Conservation (phyloP, 1,140 invertebrate species). For the Batillaria attramentaria region DNA sequence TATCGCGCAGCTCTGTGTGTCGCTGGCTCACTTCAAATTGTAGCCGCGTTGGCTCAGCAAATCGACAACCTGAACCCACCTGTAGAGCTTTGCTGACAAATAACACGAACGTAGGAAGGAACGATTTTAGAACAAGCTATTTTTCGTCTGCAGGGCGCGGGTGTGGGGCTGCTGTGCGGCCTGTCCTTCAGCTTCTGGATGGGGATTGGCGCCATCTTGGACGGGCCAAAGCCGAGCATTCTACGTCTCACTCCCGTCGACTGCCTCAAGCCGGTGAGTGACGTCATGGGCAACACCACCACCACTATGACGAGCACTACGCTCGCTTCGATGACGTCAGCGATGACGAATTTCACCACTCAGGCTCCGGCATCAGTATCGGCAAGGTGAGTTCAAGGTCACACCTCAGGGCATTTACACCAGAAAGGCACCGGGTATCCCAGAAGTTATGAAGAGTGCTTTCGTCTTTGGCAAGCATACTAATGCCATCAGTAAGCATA, state of each 20-base stretch:
- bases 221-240: conserved; percentile 31
- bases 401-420: too few relatives aligned
- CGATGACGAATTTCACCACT: not conserved
- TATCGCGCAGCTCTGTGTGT: not conserved
- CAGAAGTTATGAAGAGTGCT: too few relatives aligned
- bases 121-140: not conserved
- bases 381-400: not conserved
- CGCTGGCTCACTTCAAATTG: not conserved
- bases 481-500: too few relatives aligned
- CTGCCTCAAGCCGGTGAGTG: conserved; percentile 17
- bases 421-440: too few relatives aligned
- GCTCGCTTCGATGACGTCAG: not conserved
- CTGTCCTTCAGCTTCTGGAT: conserved; percentile 59
- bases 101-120: not conserved
- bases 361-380: not conserved
- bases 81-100: not conserved
- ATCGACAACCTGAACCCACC: too few relatives aligned
- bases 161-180: conserved; percentile 50
- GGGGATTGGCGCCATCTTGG: conserved; percentile 56
- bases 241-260: conserved; percentile 16
- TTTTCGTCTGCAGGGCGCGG: conserved; percentile 56
- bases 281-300: not conserved
- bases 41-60: too few relatives aligned
- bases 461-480: too few relatives aligned
- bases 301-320: not conserved